Percentiles rank a stretch among this genome's conserved stretches.
Conservation (phyloP, 92 coral and sea anemone species). For the Phenganax stokvisi region DNA sequence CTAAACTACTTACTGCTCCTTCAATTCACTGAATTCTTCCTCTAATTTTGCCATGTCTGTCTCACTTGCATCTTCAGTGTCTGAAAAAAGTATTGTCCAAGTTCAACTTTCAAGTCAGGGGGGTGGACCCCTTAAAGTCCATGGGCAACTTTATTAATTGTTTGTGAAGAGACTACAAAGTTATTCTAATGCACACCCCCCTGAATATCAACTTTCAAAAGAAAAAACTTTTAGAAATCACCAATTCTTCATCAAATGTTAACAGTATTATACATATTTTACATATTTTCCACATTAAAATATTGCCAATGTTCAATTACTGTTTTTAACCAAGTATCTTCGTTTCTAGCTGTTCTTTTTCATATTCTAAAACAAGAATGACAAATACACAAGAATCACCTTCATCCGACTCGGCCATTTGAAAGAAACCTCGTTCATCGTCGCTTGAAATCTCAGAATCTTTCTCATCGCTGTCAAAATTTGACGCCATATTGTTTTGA, state of each 20-base stretch:
- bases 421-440: slow-evolving; percentile 83
- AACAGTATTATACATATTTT: no score
- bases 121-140: background rate
- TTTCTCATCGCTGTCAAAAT: slow-evolving; percentile 85
- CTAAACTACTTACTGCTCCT: slow-evolving; percentile 81
- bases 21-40: slow-evolving; percentile 96
- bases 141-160: background rate
- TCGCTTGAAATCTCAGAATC: slow-evolving; percentile 87
- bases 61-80: slow-evolving; percentile 99
- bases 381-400: slow-evolving; percentile 48
- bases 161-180: no score
- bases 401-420: slow-evolving; percentile 92
- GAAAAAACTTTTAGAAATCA: no score
- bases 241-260: no score
- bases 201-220: no score
- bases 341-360: no score
- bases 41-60: slow-evolving; percentile 99
- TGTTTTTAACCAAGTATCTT: background rate
- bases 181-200: no score
- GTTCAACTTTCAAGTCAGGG: no score
- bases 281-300: no score
- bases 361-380: background rate
- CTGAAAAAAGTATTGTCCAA: slow-evolving; percentile 36
- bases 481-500: slow-evolving; percentile 87
- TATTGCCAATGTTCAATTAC: no score